These are phyloP conservation scores for Drosophila malerkotliana DNA, from an alignment of 1,140 invertebrate genomes.

Conservation along the genomic window DNA sequence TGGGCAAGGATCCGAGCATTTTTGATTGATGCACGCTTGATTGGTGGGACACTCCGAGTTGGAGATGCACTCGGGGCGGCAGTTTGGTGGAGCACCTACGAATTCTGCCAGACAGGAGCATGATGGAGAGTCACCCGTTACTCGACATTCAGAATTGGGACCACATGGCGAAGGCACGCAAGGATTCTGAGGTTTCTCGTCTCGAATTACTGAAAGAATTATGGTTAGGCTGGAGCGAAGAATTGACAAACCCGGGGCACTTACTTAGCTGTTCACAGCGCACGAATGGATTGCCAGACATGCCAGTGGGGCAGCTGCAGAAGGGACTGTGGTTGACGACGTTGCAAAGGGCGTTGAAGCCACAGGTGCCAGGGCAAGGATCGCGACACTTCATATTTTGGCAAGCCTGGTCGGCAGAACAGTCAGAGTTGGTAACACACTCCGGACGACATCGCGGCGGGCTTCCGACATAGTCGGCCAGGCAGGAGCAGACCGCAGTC, in stretches of 20 bases:
- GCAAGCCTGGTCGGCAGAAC: conserved; percentile 89
- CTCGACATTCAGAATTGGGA: conserved; percentile 89
- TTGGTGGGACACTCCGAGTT: conserved; percentile 92
- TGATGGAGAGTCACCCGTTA: conserved; percentile 87
- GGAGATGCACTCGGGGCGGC: conserved; percentile 91
- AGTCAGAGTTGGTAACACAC: conserved; percentile 91
- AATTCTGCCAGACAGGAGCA: conserved; percentile 90
- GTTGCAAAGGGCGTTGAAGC: conserved; percentile 86
- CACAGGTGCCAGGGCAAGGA: conserved; percentile 91
- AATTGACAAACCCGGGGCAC: conserved; percentile 81
- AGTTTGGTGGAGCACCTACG: conserved; percentile 90
- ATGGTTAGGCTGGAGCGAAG: not conserved
- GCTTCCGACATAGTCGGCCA: conserved; percentile 88
- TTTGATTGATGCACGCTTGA: conserved; percentile 88
- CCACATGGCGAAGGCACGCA: conserved; percentile 91
- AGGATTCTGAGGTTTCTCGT: conserved; percentile 84
- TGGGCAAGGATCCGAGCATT: conserved; percentile 85
- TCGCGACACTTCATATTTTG: conserved; percentile 91
- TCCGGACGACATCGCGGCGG: conserved; percentile 91
- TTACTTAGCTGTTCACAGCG: conserved; percentile 85
- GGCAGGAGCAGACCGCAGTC: conserved; percentile 91
- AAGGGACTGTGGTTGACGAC: conserved; percentile 87
- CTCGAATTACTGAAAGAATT: conserved; percentile 81
- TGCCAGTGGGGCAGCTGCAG: conserved; percentile 86
- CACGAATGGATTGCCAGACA: conserved; percentile 88